A percentile compares a stretch with the other conserved stretches of the same genome.
These are phyloP conservation scores for Prunella fulvescens DNA, from an alignment of 2,113 vertebrate species.

Conservation along the genomic window DNA sequence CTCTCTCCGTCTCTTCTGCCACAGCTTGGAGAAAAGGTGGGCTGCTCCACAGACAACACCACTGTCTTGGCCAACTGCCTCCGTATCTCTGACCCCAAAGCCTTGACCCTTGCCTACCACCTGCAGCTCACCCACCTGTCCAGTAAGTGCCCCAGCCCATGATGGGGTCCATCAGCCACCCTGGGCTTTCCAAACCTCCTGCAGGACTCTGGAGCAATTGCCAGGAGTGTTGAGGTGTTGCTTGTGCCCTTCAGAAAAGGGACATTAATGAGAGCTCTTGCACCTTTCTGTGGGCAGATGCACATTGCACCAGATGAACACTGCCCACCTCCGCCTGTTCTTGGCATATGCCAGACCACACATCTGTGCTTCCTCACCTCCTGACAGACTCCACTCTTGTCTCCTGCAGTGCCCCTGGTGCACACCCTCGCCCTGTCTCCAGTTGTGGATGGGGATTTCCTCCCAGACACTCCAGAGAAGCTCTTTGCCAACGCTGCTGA, in stretches of 20 bases:
- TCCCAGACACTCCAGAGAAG: constrained; percentile 78
- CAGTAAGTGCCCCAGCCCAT: constrained; percentile 58
- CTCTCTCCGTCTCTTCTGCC: too few relatives aligned
- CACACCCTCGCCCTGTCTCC: constrained; percentile 75
- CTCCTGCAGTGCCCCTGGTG: constrained; percentile 74
- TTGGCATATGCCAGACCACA: neutral
- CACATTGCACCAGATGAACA: fast-evolving
- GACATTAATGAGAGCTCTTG: neutral
- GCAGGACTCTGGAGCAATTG: too few relatives aligned
- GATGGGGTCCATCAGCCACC: too few relatives aligned
- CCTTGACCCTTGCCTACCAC: constrained; percentile 78
- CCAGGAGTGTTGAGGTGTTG: neutral
- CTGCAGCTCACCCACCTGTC: constrained; percentile 43
- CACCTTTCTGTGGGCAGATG: neutral
- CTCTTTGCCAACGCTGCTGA: constrained; percentile 83
- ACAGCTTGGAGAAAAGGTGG: constrained; percentile 76
- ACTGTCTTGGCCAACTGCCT: constrained; percentile 76
- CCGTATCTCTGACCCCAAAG: constrained; percentile 71
- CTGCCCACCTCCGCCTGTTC: too few relatives aligned
- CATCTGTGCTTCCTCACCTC: too few relatives aligned
- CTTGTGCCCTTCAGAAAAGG: neutral
- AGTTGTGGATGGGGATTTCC: constrained; percentile 87
- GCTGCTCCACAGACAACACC: constrained; percentile 75
- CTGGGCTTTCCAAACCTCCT: too few relatives aligned
- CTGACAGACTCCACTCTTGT: neutral